Conservation (phyloP, 1,140 invertebrate species). For the Stegodyphus mimosarum region DNA sequence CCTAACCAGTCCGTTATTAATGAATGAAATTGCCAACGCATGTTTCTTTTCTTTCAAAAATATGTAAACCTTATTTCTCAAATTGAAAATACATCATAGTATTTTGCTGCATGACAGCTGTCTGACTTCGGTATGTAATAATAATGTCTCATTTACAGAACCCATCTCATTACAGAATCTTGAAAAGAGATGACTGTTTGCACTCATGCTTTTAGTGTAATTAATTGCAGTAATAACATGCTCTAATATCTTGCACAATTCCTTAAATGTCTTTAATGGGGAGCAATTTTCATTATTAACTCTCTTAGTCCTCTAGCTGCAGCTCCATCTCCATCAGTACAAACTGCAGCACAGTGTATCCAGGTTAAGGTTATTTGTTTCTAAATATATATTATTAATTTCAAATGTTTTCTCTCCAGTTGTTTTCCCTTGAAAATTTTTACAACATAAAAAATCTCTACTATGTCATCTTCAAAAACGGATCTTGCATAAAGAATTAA, state of each 20-base stretch:
- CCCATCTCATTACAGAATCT: neutral
- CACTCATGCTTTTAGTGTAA: neutral
- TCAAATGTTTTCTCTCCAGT: conserved; percentile 37
- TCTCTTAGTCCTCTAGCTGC: neutral
- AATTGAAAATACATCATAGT: neutral
- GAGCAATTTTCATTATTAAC: neutral
- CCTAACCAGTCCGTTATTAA: neutral
- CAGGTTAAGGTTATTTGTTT: conserved; percentile 31
- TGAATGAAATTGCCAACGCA: neutral
- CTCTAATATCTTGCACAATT: neutral
- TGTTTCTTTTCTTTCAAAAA: neutral
- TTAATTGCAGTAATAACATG: neutral
- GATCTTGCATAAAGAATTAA: conserved; percentile 14
- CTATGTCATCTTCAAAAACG: neutral
- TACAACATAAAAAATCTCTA: neutral
- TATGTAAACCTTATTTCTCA: neutral
- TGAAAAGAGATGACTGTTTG: conserved; percentile 6
- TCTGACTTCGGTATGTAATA: conserved; percentile 13
- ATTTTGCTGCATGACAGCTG: neutral
- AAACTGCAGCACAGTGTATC: neutral
- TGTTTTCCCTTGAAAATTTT: conserved; percentile 9
- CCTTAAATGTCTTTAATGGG: neutral
- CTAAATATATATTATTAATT: conserved; percentile 37
- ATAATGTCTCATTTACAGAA: conserved; percentile 23
- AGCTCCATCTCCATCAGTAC: conserved; percentile 3